Evolutionary conservation across 2,113 vertebrate genomes (phyloP), one percentile per base, ranked within the genome.

Genomic region (Perca fluviatilis): DNA sequence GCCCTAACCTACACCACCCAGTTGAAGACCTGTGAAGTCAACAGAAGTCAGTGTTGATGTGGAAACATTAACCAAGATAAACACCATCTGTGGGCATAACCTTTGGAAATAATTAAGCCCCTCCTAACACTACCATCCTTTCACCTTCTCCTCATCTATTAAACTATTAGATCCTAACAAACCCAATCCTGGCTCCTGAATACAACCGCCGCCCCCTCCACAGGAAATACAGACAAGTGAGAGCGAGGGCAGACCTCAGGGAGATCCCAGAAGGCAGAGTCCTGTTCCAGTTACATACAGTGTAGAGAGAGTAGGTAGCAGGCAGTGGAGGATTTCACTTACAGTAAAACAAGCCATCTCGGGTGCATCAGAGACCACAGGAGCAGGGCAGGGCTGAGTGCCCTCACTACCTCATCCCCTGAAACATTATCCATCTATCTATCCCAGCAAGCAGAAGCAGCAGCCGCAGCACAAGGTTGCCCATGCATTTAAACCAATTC

Each of bases 341-440:
- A 93, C 94, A 91, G 91, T 93, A 94, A 95, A 93, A 94, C 89
- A 92, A 92, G 89, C 92, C 88, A 80, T 90, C 88, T 88, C 68
- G 82, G 83, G 88, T 87, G 77, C 83, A 89, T 88, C 86, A 84
- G 88, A 93, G 90, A 91, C 87, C 84, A 83, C 87, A 90, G 91
- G 81, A 81, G 88, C 80, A 87, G 91, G 89, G 92, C 87, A 90
- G 89, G 85, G 88, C 91, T 89, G 87, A 89, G 88, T 86, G 80
- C 89, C 85, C 83, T 88, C 89, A 81, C 89, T 84, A 79, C 83
- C 88, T 87, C 89, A 88, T 83, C 85, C 82, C 78, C 58, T 93
- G 94, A 90, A 94, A 94, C 83, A 90, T 87, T 91, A 95, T 89
- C 92, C 74, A 74, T 74, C 80, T 77, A 66, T 91, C 80, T 82